phyloP scores from a whole-genome alignment of 2,113 vertebrate genomes.

The Rousettus leschenaultii region DNA sequence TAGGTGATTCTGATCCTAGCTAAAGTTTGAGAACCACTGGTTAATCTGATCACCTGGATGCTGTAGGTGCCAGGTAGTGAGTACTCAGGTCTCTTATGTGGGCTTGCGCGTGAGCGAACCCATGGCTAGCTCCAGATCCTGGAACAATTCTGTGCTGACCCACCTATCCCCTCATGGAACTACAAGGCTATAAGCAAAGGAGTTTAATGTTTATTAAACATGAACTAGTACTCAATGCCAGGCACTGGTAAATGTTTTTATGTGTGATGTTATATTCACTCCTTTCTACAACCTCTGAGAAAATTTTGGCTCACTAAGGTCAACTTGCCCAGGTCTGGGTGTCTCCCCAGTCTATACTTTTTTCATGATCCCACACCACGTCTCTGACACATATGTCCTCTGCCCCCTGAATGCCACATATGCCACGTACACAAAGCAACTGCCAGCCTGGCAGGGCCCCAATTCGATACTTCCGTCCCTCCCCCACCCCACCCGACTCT shows the following conservation, averaged over 20 bases:
- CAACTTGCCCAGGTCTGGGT: neutral
- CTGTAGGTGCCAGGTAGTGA: neutral
- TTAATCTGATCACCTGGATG: neutral
- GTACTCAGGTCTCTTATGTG: rapidly evolving
- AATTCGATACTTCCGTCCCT: neutral
- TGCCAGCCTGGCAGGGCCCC: conserved; percentile 47
- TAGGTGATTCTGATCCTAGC: rapidly evolving
- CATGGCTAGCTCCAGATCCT: rapidly evolving
- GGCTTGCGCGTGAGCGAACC: rapidly evolving
- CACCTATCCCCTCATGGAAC: neutral
- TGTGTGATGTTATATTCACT: conserved; percentile 49
- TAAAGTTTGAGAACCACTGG: neutral
- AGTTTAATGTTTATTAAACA: neutral
- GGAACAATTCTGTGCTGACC: neutral
- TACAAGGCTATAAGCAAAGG: neutral
- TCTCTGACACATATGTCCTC: neutral
- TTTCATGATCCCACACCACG: rapidly evolving
- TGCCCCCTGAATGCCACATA: neutral
- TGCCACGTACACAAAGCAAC: neutral
- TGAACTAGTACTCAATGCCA: neutral
- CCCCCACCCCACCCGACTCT: conserved; percentile 63
- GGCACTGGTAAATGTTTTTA: conserved; percentile 33
- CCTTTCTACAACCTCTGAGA: conserved; percentile 3
- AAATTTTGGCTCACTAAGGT: conserved; percentile 6
- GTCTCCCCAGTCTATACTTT: neutral